Base-by-base conservation (phyloP, 2,797 vertebrate species). In the Mormyrus hasselquistii region DNA sequence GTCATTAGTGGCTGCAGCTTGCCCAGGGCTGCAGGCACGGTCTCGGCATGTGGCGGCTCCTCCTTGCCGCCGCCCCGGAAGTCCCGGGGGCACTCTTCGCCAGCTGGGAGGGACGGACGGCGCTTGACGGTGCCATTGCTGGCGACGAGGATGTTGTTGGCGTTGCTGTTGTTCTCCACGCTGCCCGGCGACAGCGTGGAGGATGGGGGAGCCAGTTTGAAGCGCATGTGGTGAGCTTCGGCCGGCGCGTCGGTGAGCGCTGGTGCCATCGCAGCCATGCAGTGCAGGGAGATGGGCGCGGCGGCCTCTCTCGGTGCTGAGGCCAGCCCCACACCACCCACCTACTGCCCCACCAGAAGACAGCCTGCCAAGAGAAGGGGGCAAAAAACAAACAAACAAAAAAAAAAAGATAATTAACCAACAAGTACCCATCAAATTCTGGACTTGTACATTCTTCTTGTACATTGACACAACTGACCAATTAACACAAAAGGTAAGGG, bases 261-360 rank as follows among this genome's bases (percentile, higher is more conserved):
- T 95, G 97, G 97, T 95, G 97, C 97, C 97, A 97, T 97, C 95
- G 97, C 96, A 97, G 97, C 97, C 97, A 97, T 97, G 97, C 97
- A 97, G 97, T 95, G 96, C 96, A 93, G 95, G 95, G 94, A 96
- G 94, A 94, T 93, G 95, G 96, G 96, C 95, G 94, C 94, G 96
- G 95, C 95, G 96, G 95, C 96, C 96, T 96, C 95, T 96, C 93
- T 94, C 90, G 91, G 93, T 93, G 94, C 95, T 88, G 94, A 96
- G 96, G 96, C 96, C 96, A 96, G 96, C 93, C 96, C 96, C 95
- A 93, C 93, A 90, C 92, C 93, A 91, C 95, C 95, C 95, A 95
- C 95, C 95, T 93, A 93, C 94, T 92, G 94, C 94, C 94, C 94
- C 94, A 93, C 94, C 94, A 88, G 92, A 95, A 94, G 95, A 94